A percentile compares a stretch with the other conserved stretches of the same genome.
phyloP scores from a whole-genome alignment of 1,140 invertebrate genomes.

The Watersipora subatra region DNA sequence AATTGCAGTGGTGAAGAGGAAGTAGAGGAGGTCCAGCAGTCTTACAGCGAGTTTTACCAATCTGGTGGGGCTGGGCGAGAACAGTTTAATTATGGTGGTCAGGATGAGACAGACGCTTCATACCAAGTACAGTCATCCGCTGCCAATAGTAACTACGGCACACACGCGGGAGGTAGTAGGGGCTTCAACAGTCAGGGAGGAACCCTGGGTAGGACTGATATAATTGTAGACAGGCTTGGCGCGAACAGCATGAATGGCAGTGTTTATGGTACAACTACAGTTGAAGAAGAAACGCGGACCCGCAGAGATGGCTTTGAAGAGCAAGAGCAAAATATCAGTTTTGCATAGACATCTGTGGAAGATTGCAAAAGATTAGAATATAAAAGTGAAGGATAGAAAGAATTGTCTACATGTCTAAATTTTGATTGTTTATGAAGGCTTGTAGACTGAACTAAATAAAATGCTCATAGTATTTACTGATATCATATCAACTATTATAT shows the following conservation, averaged over 20 bases:
- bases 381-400: too few species aligned
- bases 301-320: not conserved
- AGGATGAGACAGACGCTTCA: not conserved
- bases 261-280: not conserved
- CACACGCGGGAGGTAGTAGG: not conserved
- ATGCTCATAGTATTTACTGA: too few species aligned
- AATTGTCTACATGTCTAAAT: too few species aligned
- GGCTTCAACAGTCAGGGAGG: not conserved
- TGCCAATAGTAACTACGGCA: too few species aligned
- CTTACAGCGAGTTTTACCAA: not conserved
- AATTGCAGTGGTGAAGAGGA: not conserved
- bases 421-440: too few species aligned
- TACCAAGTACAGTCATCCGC: too few species aligned
- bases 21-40: not conserved
- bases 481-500: too few species aligned
- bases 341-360: not conserved
- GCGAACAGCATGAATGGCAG: not conserved
- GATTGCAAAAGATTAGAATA: not conserved
- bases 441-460: too few species aligned
- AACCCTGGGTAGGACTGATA: not conserved
- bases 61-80: not conserved
- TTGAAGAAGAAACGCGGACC: not conserved
- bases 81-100: not conserved
- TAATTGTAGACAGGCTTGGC: not conserved
- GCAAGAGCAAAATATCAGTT: not conserved